Percentiles rank a stretch among this genome's conserved stretches.
Evolutionary conservation across 2,888 invertebrate species (phyloP).

Genomic region (Bursaphelenchus okinawaensis): DNA sequence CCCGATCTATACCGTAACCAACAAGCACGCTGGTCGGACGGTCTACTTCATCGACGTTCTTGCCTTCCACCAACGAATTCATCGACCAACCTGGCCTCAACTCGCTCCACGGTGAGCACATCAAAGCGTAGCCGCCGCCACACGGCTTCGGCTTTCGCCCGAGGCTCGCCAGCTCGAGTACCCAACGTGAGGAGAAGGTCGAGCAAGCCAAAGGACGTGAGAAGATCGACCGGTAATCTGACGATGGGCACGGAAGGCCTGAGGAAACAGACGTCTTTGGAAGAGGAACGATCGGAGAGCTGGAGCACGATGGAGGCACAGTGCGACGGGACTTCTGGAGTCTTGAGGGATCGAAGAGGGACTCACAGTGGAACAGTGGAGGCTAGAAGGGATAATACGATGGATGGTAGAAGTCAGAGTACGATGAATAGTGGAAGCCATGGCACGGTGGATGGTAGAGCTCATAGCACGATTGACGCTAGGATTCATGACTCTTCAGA

Average conservation of each 20-base stretch:
- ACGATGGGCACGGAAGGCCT: not conserved
- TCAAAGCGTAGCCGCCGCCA: slow-evolving; percentile 8
- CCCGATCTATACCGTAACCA: slow-evolving; percentile 37
- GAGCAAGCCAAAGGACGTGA: slow-evolving; percentile 1
- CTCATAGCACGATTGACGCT: no score
- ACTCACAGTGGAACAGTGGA: no score
- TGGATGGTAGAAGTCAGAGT: no score
- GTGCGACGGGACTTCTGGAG: not conserved
- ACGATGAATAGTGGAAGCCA: no score
- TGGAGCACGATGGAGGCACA: no score
- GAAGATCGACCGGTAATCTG: not conserved
- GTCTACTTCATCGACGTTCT: slow-evolving; percentile 16
- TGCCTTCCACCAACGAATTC: not conserved
- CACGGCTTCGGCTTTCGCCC: slow-evolving; percentile 2
- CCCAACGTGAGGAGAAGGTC: slow-evolving; percentile 1
- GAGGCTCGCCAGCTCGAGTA: slow-evolving; percentile 7
- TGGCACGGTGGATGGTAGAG: no score
- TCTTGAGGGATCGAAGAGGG: no score
- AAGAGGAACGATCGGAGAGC: not conserved
- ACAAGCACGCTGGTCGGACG: slow-evolving; percentile 48
- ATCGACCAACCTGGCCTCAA: not conserved
- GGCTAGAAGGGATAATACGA: no score
- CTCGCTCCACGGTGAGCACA: slow-evolving; percentile 1
- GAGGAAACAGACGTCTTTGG: not conserved
- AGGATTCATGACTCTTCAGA: no score